phyloP scores from a whole-genome alignment of 2,113 vertebrate species.

The Podarcis muralis region DNA sequence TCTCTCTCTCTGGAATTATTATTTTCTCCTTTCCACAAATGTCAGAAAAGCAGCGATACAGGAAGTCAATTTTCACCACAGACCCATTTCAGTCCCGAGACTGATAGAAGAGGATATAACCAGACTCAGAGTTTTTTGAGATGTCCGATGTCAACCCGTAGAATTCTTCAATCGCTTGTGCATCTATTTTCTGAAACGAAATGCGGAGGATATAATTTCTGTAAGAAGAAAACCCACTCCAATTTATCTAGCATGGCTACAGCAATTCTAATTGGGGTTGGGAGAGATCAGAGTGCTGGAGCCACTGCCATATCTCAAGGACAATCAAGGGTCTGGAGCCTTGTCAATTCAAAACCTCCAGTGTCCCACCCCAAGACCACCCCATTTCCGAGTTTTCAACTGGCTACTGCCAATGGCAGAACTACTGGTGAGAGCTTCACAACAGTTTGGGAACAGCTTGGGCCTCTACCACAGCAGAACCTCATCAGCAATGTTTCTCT shows the following conservation, averaged over 20 bases:
- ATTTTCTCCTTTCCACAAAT: constrained; percentile 71
- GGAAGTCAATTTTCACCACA: constrained; percentile 58
- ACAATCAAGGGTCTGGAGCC: too few relatives aligned
- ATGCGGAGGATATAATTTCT: background rate
- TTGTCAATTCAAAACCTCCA: too few relatives aligned
- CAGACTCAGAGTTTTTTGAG: constrained; percentile 88
- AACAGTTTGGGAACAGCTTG: too few relatives aligned
- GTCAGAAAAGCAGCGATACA: constrained; percentile 67
- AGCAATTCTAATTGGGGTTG: too few relatives aligned
- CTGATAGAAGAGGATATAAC: constrained; percentile 89
- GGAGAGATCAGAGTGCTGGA: too few relatives aligned
- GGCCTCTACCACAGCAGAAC: too few relatives aligned
- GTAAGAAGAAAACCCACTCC: background rate
- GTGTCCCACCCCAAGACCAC: too few relatives aligned
- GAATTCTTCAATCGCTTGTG: constrained; percentile 90
- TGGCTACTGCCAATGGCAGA: too few relatives aligned
- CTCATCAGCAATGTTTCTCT: too few relatives aligned
- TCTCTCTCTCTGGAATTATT: constrained; percentile 55
- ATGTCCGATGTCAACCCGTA: constrained; percentile 87
- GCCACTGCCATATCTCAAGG: too few relatives aligned
- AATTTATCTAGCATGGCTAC: background rate
- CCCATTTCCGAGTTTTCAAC: too few relatives aligned
- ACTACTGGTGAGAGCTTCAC: too few relatives aligned
- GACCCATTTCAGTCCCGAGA: constrained; percentile 79
- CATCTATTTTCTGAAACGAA: constrained; percentile 83